These are phyloP conservation scores for Diloba caeruleocephala DNA, from an alignment of 2,888 invertebrate species.

Conservation along the genomic window DNA sequence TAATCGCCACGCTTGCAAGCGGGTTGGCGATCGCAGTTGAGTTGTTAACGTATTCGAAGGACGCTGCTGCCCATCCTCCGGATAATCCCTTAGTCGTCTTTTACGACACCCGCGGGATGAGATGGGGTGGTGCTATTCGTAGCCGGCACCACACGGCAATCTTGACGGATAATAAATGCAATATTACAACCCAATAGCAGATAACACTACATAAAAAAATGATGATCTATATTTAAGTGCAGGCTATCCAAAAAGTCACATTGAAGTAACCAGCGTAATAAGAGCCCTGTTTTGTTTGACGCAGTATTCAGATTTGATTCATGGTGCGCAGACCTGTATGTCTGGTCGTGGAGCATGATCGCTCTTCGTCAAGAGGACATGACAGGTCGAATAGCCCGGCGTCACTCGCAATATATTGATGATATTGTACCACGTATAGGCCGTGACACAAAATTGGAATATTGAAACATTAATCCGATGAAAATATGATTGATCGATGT, in stretches of 20 bases:
- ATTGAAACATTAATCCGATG: constrained; percentile 47
- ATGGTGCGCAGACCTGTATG: neutral
- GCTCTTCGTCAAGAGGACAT: constrained; percentile 42
- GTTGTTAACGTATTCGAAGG: no score
- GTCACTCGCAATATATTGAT: constrained; percentile 40
- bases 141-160: no score
- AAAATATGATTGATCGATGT: constrained; percentile 47
- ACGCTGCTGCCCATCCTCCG: no score
- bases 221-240: constrained; percentile 40
- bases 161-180: no score
- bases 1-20: no score
- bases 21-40: no score
- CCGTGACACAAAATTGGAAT: constrained; percentile 29
- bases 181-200: constrained; percentile 1
- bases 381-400: constrained; percentile 39
- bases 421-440: constrained; percentile 38
- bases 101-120: no score
- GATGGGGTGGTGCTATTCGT: no score
- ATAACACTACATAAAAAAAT: constrained; percentile 25
- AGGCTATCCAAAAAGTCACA: constrained; percentile 28
- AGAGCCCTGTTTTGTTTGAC: constrained; percentile 13
- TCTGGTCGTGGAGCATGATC: constrained; percentile 23
- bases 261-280: constrained; percentile 17
- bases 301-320: neutral
- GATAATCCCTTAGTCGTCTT: no score